Percentiles rank a stretch among this genome's conserved stretches.
Conservation (phyloP, 1,140 invertebrate species). For the Neomicropteryx cornuta region DNA sequence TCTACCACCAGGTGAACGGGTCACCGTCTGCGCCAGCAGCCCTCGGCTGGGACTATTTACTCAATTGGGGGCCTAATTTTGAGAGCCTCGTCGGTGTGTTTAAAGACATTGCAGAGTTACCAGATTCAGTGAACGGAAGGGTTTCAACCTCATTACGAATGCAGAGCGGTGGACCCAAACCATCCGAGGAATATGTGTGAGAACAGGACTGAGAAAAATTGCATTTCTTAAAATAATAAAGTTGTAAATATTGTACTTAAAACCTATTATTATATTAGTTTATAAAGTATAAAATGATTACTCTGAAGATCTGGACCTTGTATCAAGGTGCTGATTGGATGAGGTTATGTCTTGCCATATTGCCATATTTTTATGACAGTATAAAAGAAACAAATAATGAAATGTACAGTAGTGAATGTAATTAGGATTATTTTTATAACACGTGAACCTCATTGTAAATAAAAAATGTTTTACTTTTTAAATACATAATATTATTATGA, state of each 20-base stretch:
- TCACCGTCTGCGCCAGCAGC: constrained; percentile 56
- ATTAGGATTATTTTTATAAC: constrained; percentile 11
- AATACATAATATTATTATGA: too few relatives aligned
- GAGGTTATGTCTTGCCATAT: constrained; percentile 14
- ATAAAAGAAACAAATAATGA: constrained; percentile 2
- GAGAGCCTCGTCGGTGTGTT: constrained; percentile 91
- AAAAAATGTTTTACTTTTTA: constrained; percentile 10
- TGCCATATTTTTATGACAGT: too few relatives aligned
- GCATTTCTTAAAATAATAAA: constrained; percentile 25
- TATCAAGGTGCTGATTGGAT: constrained; percentile 31
- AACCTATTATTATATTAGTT: too few relatives aligned
- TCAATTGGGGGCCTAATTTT: constrained; percentile 95
- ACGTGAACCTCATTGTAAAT: constrained; percentile 29
- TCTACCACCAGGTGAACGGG: constrained; percentile 66
- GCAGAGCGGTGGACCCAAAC: constrained; percentile 56
- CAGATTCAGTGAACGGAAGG: constrained; percentile 61
- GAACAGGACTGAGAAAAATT: constrained; percentile 9
- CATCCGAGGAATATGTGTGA: constrained; percentile 71
- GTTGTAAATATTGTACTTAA: too few relatives aligned
- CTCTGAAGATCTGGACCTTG: too few relatives aligned
- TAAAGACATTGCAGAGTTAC: constrained; percentile 90
- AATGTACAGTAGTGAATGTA: constrained; percentile 15
- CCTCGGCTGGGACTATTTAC: constrained; percentile 84
- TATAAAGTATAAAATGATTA: too few relatives aligned
- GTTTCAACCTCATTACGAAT: constrained; percentile 52